These are phyloP conservation scores for Eudasyphora cyanicolor DNA, from an alignment of 2,888 invertebrate species.

Conservation along the genomic window DNA sequence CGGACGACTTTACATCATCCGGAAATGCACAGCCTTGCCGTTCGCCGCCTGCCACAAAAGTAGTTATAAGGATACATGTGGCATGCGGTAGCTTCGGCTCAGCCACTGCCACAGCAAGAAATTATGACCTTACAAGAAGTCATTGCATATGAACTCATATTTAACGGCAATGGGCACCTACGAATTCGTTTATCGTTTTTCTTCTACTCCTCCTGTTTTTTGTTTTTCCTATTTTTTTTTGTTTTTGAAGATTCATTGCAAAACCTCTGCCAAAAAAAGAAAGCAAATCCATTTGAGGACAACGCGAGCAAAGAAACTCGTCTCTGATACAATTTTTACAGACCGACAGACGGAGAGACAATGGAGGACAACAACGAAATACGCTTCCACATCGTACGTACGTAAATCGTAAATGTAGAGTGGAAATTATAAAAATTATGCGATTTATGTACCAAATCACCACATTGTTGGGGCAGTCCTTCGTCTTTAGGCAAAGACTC, in stretches of 20 bases:
- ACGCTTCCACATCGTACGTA: not conserved
- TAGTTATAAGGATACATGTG: not conserved
- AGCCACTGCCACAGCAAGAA: conserved; percentile 51
- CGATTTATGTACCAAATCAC: conserved; percentile 71
- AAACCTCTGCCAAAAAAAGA: conserved; percentile 56
- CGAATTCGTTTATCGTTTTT: conserved; percentile 59
- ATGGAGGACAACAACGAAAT: not conserved
- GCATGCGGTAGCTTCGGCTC: not conserved
- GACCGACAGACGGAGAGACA: not conserved
- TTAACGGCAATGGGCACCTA: conserved; percentile 58
- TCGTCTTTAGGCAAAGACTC: not conserved
- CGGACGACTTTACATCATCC: conserved; percentile 43
- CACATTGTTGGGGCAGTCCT: conserved; percentile 63
- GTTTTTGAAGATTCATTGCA: conserved; percentile 18
- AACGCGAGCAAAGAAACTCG: not conserved
- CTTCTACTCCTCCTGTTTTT: too few species aligned
- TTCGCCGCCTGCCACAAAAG: conserved; percentile 18
- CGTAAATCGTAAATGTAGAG: conserved; percentile 56
- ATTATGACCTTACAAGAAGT: conserved; percentile 64
- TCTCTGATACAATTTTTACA: not conserved
- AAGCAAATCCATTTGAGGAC: not conserved
- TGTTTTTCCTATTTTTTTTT: conserved; percentile 31
- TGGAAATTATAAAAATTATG: conserved; percentile 77
- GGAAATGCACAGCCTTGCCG: conserved; percentile 52
- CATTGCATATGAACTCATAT: conserved; percentile 54